Evolutionary conservation across 2,888 invertebrate species (phyloP), one percentile per base, ranked within the genome.

Genomic region (Cephonodes hylas): DNA sequence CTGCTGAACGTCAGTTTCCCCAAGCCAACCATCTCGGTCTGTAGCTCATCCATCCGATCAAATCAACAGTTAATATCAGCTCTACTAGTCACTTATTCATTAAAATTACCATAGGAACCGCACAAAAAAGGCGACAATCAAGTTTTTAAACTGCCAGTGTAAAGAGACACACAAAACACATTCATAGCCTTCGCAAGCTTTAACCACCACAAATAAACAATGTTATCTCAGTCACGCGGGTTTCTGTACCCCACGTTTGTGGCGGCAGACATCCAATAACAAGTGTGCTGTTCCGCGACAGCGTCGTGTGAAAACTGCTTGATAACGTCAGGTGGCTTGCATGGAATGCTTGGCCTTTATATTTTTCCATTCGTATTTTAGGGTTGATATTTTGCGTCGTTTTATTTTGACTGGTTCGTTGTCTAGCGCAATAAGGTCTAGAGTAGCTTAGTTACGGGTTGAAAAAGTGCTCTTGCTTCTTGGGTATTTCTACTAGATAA

Each of bases 271-370:
- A 15, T 48, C 23, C 38, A 38, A 48, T 22, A 38, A 23, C 46
- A 60, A 60, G 38, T 60, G 20, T 10, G 60, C 31, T 31, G 59
- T 31, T 59, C 15, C 60, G 23, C 62, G 66, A 65, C 68, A 66
- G 69, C 69, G 70, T 63, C 71, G 65, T 66, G 69, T 60, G 68
- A 69, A 65, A 70, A 70, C 70, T 70, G 66, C 66, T 61, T 67
- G 76, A 76, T 76, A 79, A 67, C 71, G 70, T 77, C 71, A 63
- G 63, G 60, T 63, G 63, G 63, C 60, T 59, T 38, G 38, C 46
- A 58, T 44, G 45, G 46, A 23, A 59, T 8, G 10, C 59, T 46
- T n/a, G 34, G 46, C 18, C 34, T 48, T 46, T 38, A 59, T 45
- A 34, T 59, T 46, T 38, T 38, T n/a, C 38, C 23, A 23, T 48